Evolutionary conservation across 2,888 invertebrate species (phyloP).

Genomic region (Acrocyrtus sp.): DNA sequence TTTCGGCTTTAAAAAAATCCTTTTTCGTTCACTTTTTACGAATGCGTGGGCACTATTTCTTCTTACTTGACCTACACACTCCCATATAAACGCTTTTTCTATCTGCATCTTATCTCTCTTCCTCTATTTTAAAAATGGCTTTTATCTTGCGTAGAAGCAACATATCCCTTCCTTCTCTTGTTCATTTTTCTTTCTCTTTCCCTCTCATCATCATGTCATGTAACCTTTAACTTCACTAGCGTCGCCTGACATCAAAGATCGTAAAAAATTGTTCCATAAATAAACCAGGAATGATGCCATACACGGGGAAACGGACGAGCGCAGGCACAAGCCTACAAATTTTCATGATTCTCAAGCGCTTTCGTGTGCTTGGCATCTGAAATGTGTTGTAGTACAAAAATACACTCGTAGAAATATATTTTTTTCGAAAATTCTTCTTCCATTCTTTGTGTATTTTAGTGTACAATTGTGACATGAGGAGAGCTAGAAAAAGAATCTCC

Average conservation of each 20-base stretch:
- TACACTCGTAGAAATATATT: too few species aligned
- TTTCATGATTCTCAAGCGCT: neutral
- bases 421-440: conserved; percentile 1
- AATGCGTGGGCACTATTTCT: neutral
- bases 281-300: too few species aligned
- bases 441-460: neutral
- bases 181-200: conserved; percentile 3
- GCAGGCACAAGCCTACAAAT: neutral
- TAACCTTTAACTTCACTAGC: neutral
- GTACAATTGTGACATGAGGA: neutral
- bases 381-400: too few species aligned
- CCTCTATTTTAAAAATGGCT: conserved; percentile 16
- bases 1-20: too few species aligned
- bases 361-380: conserved; percentile 2
- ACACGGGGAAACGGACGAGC: too few species aligned
- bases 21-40: conserved; percentile 1
- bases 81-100: conserved; percentile 16
- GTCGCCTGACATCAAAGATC: neutral
- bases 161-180: too few species aligned
- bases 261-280: conserved; percentile 27
- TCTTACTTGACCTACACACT: neutral
- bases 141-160: conserved; percentile 18
- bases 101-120: neutral
- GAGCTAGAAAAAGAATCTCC: too few species aligned
- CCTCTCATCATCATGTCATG: neutral